A percentile compares a stretch with the other conserved stretches of the same genome.
Conservation (phyloP, 1,140 invertebrate genomes). For the Teleogryllus occipitalis region DNA sequence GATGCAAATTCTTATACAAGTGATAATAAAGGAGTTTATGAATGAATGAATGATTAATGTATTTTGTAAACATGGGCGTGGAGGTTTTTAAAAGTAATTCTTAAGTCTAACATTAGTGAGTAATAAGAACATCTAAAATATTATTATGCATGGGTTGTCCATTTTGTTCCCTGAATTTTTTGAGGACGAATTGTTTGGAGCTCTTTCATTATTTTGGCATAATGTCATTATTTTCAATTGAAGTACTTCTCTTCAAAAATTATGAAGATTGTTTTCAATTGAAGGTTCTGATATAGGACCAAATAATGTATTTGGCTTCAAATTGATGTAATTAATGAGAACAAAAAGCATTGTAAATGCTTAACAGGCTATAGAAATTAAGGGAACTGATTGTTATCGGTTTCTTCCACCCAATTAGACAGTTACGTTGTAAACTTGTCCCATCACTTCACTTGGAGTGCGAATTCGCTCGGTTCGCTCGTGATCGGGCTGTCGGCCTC, state of each 20-base stretch:
- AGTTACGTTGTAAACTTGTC: constrained; percentile 25
- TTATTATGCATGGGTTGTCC: background rate
- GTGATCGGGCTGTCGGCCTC: constrained; percentile 10
- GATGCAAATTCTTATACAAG: background rate
- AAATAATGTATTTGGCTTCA: background rate
- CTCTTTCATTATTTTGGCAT: background rate
- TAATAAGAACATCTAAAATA: background rate
- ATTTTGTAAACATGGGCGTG: background rate
- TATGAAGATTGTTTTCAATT: background rate
- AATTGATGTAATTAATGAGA: background rate
- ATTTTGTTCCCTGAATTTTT: background rate
- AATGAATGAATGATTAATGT: too few species aligned
- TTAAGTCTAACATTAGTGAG: background rate
- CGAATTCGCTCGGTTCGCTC: constrained; percentile 17
- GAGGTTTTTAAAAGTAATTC: background rate
- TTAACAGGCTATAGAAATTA: background rate
- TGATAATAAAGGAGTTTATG: too few species aligned
- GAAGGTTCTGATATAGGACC: background rate
- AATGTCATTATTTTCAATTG: background rate
- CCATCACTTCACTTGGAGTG: constrained; percentile 18
- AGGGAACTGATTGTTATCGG: constrained; percentile 19
- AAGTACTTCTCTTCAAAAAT: background rate
- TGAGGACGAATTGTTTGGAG: background rate
- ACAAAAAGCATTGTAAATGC: constrained; percentile 1
- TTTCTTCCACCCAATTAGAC: constrained; percentile 26